Base-by-base conservation (phyloP, 2,113 vertebrate species). In the Axis porcinus region DNA sequence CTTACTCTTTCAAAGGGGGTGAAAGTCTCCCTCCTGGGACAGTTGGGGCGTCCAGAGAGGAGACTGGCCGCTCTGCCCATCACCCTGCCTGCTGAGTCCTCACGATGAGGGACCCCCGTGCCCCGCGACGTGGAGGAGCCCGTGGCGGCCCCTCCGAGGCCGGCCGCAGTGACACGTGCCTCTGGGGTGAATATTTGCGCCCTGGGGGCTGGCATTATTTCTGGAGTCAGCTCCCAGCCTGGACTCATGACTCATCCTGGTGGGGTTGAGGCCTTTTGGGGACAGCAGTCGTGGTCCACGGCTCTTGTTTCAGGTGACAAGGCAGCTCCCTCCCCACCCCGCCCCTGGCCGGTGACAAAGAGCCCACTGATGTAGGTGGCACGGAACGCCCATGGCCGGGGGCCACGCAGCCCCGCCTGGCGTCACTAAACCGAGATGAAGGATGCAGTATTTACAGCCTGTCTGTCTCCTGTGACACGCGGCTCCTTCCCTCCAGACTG, bases 121-220 rank as follows among this genome's bases (percentile, higher is more conserved):
- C 36, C 36, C 70, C 14, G 36, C 70, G 70, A 2, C 23, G 23
- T 0, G 40, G 36, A n/a, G 36, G 11, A 25, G 70, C 36, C 21
- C 21, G 0, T 2, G 70, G 70, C 5, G 23, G 70, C 3, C 21
- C 36, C 70, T 6, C 5, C 70, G 21, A 23, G 67, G 67, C 9
- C 19, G 17, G 33, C 62, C 4, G 7, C 64, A 10, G n/a, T 9
- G 7, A 9, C 17, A 21, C 2, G 5, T 11, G 8, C 45, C 47
- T 13, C 50, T 3, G 81, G 11, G n/a, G 82, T 2, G 36, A 11
- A 28, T 7, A 0, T 2, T 40, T 28, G 54, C 54, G 27, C 30
- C 58, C 2, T 12, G 5, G 3, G n/a, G 43, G 30, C 43, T 3
- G 2, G 21, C 7, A 0, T 2, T 13, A 0, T 6, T 45, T 36